These are phyloP conservation scores for Porites divaricata DNA, from an alignment of 92 coral and sea anemone genomes.

Conservation along the genomic window DNA sequence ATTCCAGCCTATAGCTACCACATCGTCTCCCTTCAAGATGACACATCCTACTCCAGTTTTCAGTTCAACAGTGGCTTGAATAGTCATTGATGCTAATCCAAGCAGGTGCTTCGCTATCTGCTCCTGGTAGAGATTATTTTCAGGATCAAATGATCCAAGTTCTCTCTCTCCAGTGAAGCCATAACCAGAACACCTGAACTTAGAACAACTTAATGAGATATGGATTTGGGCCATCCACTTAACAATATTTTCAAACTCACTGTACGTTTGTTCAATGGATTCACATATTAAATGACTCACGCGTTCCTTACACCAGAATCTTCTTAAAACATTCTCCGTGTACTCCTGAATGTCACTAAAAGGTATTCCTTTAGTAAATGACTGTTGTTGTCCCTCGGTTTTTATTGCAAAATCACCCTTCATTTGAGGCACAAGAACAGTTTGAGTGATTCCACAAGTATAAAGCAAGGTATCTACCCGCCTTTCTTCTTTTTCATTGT, in stretches of 20 bases:
- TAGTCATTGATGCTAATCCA: constrained; percentile 28
- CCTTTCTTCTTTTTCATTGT: constrained; percentile 38
- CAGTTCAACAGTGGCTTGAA: constrained; percentile 35
- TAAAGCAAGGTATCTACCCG: constrained; percentile 44
- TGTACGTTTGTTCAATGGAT: background rate
- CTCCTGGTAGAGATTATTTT: background rate
- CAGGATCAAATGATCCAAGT: constrained; percentile 12
- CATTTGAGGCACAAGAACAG: constrained; percentile 16
- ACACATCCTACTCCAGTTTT: constrained; percentile 48
- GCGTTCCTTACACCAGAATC: constrained; percentile 27
- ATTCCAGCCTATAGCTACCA: constrained; percentile 46
- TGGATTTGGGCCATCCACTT: constrained; percentile 34
- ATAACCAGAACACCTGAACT: background rate
- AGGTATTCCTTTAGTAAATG: background rate
- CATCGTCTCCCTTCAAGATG: constrained; percentile 22
- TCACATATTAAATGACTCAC: background rate
- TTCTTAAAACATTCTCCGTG: background rate
- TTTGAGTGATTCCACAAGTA: constrained; percentile 17
- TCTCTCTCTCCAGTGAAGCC: background rate
- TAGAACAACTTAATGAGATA: background rate
- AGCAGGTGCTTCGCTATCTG: constrained; percentile 42
- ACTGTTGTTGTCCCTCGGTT: background rate
- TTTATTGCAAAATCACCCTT: background rate
- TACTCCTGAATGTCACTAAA: constrained; percentile 1
- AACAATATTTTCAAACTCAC: constrained; percentile 15